Base-by-base conservation (phyloP, 2,888 invertebrate species). In the Lymantria monacha region DNA sequence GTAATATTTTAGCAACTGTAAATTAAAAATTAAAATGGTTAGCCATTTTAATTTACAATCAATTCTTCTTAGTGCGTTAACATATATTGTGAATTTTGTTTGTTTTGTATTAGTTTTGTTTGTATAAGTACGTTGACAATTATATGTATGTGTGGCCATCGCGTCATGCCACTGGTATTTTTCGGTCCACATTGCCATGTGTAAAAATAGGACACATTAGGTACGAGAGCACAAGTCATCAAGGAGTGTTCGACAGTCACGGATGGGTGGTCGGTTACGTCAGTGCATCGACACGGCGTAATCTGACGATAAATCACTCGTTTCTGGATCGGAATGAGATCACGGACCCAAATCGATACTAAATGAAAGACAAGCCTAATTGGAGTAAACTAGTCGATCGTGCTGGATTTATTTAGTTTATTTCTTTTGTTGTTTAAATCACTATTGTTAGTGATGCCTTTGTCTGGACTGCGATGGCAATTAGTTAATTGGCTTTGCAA, bases 181-280 rank as follows among this genome's bases (percentile, higher is more conserved):
- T 72, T 80, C 72, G 72, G 73, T 69, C 72, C 72, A 72, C 75
- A 77, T 72, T 71, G 74, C 71, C 77, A 75, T 80, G 69, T 81
- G 74, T 81, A 79, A 83, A 87, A 83, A 83, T 87, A 83, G 85
- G 82, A 69, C 84, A 79, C 74, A 67, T 70, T 76, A 74, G 78
- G 76, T 78, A 78, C 68, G 55, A 65, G 69, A 64, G 66, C 69
- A 70, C 57, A 74, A 67, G 66, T 77, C 79, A 80, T 70, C 78
- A 73, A 83, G 89, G 85, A 87, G 90, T 88, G 90, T 83, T 83
- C 86, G 70, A 67, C 73, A 73, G 89, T 87, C 85, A 89, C 75
- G 89, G 86, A 59, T 81, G 74, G 79, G 62, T 81, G 79, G 76
- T 58, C 81, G 75, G 79, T 90, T 90, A 88, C 90, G 89, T 90